phyloP scores from a whole-genome alignment of 2,888 invertebrate genomes.

The Perizoma affinitatum region DNA sequence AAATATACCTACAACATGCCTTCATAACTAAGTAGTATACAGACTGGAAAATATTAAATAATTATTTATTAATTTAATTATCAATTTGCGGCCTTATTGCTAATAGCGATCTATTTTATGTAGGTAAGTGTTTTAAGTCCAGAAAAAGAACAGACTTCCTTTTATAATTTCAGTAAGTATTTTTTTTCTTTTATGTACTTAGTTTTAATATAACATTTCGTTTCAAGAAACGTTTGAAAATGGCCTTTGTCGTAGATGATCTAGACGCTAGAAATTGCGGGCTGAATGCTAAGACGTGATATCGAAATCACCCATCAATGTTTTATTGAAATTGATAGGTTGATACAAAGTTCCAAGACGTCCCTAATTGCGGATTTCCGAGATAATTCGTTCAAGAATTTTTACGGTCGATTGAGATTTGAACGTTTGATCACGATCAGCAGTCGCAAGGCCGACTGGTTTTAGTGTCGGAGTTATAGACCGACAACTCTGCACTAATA shows the following conservation, averaged over 20 bases:
- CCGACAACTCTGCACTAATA: background rate
- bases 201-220: too few relatives aligned
- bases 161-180: too few relatives aligned
- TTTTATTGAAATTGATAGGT: slow-evolving; percentile 20
- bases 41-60: too few relatives aligned
- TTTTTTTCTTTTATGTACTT: too few relatives aligned
- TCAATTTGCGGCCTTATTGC: too few relatives aligned
- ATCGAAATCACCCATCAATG: slow-evolving; percentile 54
- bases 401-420: slow-evolving; percentile 48
- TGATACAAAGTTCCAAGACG: slow-evolving; percentile 24
- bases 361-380: slow-evolving; percentile 61
- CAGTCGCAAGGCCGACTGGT: slow-evolving; percentile 56
- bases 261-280: slow-evolving; percentile 38
- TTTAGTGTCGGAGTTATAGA: slow-evolving; percentile 14
- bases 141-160: too few relatives aligned
- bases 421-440: slow-evolving; percentile 47
- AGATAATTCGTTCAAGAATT: slow-evolving; percentile 49
- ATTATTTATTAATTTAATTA: too few relatives aligned
- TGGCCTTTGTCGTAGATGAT: slow-evolving; percentile 55
- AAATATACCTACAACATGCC: too few relatives aligned
- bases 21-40: too few relatives aligned
- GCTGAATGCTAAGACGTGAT: slow-evolving; percentile 32
- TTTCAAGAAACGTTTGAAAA: slow-evolving; percentile 37
- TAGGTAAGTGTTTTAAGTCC: too few relatives aligned
- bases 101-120: too few relatives aligned